Evolutionary conservation across 2,888 invertebrate species (phyloP), one percentile per base, ranked within the genome.

Genomic region (Acrobasis repandana): DNA sequence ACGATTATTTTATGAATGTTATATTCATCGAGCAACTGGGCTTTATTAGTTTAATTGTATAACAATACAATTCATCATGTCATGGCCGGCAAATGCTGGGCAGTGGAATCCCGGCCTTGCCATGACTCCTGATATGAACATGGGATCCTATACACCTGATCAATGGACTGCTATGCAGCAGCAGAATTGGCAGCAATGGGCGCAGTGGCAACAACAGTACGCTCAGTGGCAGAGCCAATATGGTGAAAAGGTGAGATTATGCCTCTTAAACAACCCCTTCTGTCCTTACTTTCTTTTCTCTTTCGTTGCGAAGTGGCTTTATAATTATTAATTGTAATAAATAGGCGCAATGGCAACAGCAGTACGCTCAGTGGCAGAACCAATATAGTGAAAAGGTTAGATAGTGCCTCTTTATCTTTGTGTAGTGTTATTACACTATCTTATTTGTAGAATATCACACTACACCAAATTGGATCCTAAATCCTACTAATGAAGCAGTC

Each of bases 131-230:
- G 84, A 88, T 63, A 78, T 86, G 76, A 85, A 73, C 64, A 80
- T 89, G 80, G 80, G 79, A 16, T 73, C 92, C 18, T 95, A 94
- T 67, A 93, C 94, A 8, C 83, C 94, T 50, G 95, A 95, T 70
- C 95, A 95, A 81, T 95, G 95, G 95, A 90, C 94, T 50, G 88
- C 93, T 69, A 90, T 94, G 83, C 95, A 95, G 75, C 95, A 95
- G 70, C 95, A 95, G 79, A 95, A 94, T 74, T 95, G 95, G 94
- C 94, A 94, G 67, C 95, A 96, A 70, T 95, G 95, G 94, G 93
- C 94, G 10, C 95, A 95, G 70, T 96, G 96, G 96, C 95, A 96
- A 73, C 95, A 95, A 69, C 96, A 96, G 73, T 96, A 95, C 85
- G 94, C 95, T 56, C 95, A 95, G 72, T 95, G 95, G 96, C 96